A percentile compares a stretch with the other conserved stretches of the same genome.
Conservation (phyloP, 2,797 vertebrate species). For the Rhinichthys osculus region DNA sequence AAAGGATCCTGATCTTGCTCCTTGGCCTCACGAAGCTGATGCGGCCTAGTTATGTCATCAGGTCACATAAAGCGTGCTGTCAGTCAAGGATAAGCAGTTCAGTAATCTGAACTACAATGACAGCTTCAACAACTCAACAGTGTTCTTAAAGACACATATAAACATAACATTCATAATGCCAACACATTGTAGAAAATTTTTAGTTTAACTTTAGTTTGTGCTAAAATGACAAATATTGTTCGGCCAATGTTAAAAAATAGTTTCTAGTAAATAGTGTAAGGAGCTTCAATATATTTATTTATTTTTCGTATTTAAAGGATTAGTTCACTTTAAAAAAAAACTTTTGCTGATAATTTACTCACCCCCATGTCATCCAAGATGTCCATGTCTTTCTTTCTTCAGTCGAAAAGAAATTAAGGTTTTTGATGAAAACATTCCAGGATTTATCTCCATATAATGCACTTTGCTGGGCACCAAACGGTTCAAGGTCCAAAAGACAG, state of each 20-base stretch:
- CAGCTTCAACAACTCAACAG: not conserved
- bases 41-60: slow-evolving; percentile 30
- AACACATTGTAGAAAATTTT: not conserved
- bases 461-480: too few species aligned
- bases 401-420: too few species aligned
- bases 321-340: too few species aligned
- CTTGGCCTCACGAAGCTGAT: slow-evolving; percentile 14
- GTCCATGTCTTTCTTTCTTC: too few species aligned
- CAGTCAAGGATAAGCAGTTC: slow-evolving; percentile 45
- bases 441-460: too few species aligned
- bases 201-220: not conserved
- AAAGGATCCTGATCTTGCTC: slow-evolving; percentile 20
- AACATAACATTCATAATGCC: not conserved
- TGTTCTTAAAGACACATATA: not conserved
- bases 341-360: too few species aligned
- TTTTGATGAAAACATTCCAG: too few species aligned
- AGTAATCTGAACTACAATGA: slow-evolving; percentile 30
- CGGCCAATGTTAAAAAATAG: not conserved
- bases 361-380: too few species aligned
- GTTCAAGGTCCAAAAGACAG: too few species aligned
- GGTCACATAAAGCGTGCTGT: slow-evolving; percentile 40
- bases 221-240: not conserved
- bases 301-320: not conserved
- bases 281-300: not conserved
- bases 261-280: not conserved